Conservation (phyloP, 1,140 invertebrate genomes). For the Conus ventricosus region DNA sequence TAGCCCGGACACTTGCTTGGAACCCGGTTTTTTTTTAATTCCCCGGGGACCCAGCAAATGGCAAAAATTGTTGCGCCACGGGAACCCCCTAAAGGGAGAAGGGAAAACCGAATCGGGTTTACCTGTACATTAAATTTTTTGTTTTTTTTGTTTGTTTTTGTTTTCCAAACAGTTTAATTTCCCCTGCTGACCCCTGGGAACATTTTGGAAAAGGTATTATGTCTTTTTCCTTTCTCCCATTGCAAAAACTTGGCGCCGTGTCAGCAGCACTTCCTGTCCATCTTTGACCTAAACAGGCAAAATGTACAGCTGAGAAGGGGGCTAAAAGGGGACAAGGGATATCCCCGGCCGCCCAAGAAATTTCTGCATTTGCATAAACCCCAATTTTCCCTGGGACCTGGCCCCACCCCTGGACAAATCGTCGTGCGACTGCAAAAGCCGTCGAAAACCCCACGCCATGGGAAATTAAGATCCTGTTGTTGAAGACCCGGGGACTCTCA, state of each 20-base stretch:
- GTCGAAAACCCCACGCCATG: constrained; percentile 59
- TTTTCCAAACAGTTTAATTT: too few species aligned
- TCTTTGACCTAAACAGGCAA: constrained; percentile 77
- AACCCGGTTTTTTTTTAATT: too few species aligned
- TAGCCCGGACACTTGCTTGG: too few species aligned
- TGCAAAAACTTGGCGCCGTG: constrained; percentile 42
- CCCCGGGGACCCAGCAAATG: too few species aligned
- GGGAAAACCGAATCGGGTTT: too few species aligned
- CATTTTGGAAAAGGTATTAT: not conserved
- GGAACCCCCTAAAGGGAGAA: too few species aligned
- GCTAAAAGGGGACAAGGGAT: constrained; percentile 78
- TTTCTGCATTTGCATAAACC: constrained; percentile 78
- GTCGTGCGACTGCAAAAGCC: constrained; percentile 61
- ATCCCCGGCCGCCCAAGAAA: constrained; percentile 76
- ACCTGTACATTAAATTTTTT: too few species aligned
- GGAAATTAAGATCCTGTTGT: constrained; percentile 58
- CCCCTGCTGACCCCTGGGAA: too few species aligned
- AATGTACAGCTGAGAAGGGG: constrained; percentile 77
- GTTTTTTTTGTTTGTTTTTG: too few species aligned
- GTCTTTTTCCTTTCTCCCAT: not conserved
- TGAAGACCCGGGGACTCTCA: constrained; percentile 60
- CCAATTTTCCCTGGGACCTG: constrained; percentile 77
- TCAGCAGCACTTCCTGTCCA: constrained; percentile 75
- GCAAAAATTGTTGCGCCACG: too few species aligned
- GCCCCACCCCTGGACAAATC: constrained; percentile 62